A percentile compares a stretch with the other conserved stretches of the same genome.
Evolutionary conservation across 2,113 vertebrate genomes (phyloP).

Genomic region (Carassius auratus): DNA sequence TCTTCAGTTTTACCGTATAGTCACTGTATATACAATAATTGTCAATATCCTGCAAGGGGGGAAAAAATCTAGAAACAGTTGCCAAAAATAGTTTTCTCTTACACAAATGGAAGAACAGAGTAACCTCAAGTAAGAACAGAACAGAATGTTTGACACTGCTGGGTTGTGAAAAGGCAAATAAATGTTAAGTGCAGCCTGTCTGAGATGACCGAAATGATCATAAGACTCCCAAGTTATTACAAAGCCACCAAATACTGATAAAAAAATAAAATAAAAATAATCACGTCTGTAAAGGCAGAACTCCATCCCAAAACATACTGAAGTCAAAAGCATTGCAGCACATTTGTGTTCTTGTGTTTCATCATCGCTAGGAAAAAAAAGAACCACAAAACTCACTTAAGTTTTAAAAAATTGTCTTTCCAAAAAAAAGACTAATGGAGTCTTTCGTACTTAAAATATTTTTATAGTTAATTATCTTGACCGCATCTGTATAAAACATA

Average conservation of each 20-base stretch:
- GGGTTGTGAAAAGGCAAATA: slow-evolving; percentile 33
- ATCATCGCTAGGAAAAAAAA: not conserved
- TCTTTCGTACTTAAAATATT: not conserved
- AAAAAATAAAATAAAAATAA: not conserved
- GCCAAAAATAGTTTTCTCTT: slow-evolving; percentile 49
- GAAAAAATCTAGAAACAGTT: slow-evolving; percentile 47
- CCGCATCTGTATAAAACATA: slow-evolving; percentile 39
- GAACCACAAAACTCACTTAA: not conserved
- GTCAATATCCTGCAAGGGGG: slow-evolving; percentile 71
- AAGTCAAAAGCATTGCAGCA: slow-evolving; percentile 43
- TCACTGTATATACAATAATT: slow-evolving; percentile 75
- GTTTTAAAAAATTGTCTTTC: not conserved
- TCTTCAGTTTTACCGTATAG: slow-evolving; percentile 64
- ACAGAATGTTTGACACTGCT: slow-evolving; percentile 18
- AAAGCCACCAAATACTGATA: slow-evolving; percentile 31
- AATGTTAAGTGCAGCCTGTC: slow-evolving; percentile 2
- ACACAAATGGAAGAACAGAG: slow-evolving; percentile 30
- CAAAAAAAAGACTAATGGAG: not conserved
- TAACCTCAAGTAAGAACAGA: slow-evolving; percentile 20
- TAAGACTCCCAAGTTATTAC: not conserved
- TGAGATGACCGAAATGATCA: not conserved
- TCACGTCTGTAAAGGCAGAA: not conserved
- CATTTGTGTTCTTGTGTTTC: not conserved
- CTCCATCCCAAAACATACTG: slow-evolving; percentile 20
- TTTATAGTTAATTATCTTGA: not conserved